phyloP scores from a whole-genome alignment of 30 jellyfish, hydroid and myxozoan genomes.

The Turritopsis rubra region DNA sequence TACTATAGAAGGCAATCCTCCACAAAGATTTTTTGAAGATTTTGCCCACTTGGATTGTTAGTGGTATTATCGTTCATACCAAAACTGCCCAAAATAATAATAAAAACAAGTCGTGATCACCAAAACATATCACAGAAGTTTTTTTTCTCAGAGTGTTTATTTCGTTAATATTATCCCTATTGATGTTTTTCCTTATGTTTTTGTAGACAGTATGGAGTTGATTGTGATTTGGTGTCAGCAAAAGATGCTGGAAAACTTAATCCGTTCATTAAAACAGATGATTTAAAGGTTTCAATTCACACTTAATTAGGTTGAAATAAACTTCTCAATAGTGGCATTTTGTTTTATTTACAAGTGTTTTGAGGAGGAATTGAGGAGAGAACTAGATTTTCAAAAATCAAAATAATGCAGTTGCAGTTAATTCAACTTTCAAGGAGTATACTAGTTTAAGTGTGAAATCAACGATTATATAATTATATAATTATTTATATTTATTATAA shows the following conservation, averaged over 20 bases:
- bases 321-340: background rate
- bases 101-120: too few species aligned
- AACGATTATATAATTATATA: too few species aligned
- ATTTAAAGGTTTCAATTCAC: background rate
- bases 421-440: too few species aligned
- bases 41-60: too few species aligned
- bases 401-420: background rate
- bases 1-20: too few species aligned
- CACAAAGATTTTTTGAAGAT: too few species aligned
- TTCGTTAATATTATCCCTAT: background rate
- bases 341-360: background rate
- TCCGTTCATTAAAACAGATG: conserved; percentile 25
- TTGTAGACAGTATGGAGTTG: conserved; percentile 31
- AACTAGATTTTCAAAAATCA: too few species aligned
- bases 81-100: too few species aligned
- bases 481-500: background rate
- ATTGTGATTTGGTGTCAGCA: conserved; percentile 35
- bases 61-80: too few species aligned
- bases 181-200: background rate
- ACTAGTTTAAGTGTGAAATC: too few species aligned
- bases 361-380: too few species aligned
- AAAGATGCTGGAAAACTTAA: conserved; percentile 40
- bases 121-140: background rate
- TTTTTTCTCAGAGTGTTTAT: background rate
- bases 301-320: background rate